A percentile compares a stretch with the other conserved stretches of the same genome.
phyloP scores from a whole-genome alignment of 2,113 vertebrate genomes.

The Cettia cetti region DNA sequence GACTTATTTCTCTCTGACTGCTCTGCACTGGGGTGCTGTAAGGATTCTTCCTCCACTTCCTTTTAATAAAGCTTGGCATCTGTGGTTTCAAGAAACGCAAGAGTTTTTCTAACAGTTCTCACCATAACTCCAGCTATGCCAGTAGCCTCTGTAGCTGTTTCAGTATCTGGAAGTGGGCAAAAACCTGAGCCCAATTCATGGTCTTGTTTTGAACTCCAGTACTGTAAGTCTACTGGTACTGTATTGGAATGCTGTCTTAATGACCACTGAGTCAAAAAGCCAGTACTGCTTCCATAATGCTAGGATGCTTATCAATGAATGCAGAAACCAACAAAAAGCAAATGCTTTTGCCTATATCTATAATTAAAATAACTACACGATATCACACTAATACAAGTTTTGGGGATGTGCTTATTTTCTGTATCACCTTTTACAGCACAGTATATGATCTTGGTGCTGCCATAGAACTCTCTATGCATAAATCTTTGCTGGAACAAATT shows the following conservation, averaged over 20 bases:
- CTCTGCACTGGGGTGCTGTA: not conserved
- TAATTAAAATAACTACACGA: not conserved
- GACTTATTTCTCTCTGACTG: not conserved
- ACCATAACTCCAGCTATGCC: not conserved
- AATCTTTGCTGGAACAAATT: not conserved
- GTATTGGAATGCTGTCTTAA: not conserved
- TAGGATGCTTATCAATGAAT: not conserved
- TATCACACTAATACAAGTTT: not conserved
- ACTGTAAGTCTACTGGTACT: not conserved
- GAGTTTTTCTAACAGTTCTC: not conserved
- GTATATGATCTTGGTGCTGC: not conserved
- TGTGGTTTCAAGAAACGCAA: not conserved
- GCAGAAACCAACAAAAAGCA: not conserved
- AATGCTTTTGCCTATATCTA: not conserved
- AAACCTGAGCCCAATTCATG: not conserved
- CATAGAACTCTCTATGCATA: not conserved
- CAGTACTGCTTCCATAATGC: not conserved
- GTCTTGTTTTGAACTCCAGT: not conserved
- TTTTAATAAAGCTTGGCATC: not conserved
- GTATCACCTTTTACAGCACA: not conserved
- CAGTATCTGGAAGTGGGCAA: not conserved
- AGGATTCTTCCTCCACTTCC: not conserved
- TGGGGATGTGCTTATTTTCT: not conserved
- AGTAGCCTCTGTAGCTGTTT: not conserved
- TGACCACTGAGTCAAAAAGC: not conserved